Base-by-base conservation (phyloP, 37 sponge, comb jelly and placozoan genomes). In the Hexactinellida sp. region DNA sequence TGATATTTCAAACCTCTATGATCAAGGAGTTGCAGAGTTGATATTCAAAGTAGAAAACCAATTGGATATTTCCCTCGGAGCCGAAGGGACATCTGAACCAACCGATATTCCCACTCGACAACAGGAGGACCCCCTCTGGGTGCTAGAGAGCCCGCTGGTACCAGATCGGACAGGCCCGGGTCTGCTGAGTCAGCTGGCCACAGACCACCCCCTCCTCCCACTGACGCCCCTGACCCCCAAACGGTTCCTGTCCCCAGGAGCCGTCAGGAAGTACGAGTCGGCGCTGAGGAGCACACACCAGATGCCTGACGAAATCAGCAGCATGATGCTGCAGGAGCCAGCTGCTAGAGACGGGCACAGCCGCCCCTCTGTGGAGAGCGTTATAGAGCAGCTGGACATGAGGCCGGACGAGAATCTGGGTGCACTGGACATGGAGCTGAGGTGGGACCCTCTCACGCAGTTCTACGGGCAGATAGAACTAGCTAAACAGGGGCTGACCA, bases 361-460 rank as follows among this genome's bases (percentile, higher is more conserved):
- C 76, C 13, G 13, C 76, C 76, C 76, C 3, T 7, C 76, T 21
- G 76, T 63, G 34, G 32, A 63, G 30, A 7, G 13, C 3, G 28
- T 63, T 3, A 63, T 63, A 25, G 76, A n/a, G 21, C 21, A n/a
- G 76, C 34, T 63, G 30, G 28, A n/a, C 32, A 63, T 63, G 76
- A 63, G 34, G 34, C 34, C 13, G 13, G 76, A 63, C 13, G 76
- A 28, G 3, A 47, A 47, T 47, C 19, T 63, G 28, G 13, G 76
- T n/a, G 21, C 76, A 63, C 34, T 63, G 28, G 76, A 63, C 34
- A 63, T 63, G 76, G 76, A 63, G 34, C 76, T 63, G 5, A 10
- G 76, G 30, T 63, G 76, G 76, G 76, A 63, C 34, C 76, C 76
- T 63, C 76, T 63, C 76, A 63, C 76, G 13, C 76, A 63, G 25